Percentiles rank a stretch among this genome's conserved stretches.
phyloP scores from a whole-genome alignment of 30 jellyfish, hydroid and myxozoan species.

The Catostylus mosaicus region DNA sequence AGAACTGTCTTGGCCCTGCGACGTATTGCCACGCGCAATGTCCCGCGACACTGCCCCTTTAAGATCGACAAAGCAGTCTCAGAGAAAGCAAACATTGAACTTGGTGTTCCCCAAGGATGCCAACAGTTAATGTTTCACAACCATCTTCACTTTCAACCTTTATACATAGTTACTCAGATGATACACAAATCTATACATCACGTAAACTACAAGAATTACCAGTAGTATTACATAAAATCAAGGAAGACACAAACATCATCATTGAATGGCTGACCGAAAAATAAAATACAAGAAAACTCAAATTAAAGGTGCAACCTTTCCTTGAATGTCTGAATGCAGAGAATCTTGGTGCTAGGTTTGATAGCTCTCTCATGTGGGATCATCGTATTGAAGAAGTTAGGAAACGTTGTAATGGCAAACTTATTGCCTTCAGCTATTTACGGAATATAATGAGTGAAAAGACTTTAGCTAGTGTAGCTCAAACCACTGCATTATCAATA shows the following conservation, averaged over 20 bases:
- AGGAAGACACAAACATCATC: slow-evolving; percentile 60
- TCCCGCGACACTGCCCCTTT: too few species aligned
- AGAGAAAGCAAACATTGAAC: too few species aligned
- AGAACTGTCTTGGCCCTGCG: too few species aligned
- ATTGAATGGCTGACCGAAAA: slow-evolving; percentile 34
- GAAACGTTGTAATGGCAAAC: slow-evolving; percentile 27
- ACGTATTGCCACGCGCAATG: too few species aligned
- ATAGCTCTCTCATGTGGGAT: slow-evolving; percentile 17
- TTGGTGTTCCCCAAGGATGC: too few species aligned
- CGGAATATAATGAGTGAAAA: slow-evolving; percentile 50
- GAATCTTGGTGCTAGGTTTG: slow-evolving; percentile 32
- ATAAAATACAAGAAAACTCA: slow-evolving; percentile 11
- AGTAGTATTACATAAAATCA: slow-evolving; percentile 30
- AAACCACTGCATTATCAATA: slow-evolving; percentile 37
- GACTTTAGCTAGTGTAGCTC: slow-evolving; percentile 46
- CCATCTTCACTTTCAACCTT: slow-evolving; percentile 30
- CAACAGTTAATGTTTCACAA: slow-evolving; percentile 27
- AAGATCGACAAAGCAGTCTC: too few species aligned
- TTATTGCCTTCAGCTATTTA: slow-evolving; percentile 28
- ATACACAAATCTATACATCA: slow-evolving; percentile 41
- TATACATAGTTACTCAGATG: slow-evolving; percentile 28
- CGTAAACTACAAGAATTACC: slow-evolving; percentile 44
- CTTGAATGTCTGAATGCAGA: slow-evolving; percentile 26
- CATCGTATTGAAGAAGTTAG: slow-evolving; percentile 16
- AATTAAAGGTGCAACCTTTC: slow-evolving; percentile 20